Evolutionary conservation across 2,797 vertebrate genomes (phyloP), one percentile per base, ranked within the genome.

Genomic region (Balearica regulorum): DNA sequence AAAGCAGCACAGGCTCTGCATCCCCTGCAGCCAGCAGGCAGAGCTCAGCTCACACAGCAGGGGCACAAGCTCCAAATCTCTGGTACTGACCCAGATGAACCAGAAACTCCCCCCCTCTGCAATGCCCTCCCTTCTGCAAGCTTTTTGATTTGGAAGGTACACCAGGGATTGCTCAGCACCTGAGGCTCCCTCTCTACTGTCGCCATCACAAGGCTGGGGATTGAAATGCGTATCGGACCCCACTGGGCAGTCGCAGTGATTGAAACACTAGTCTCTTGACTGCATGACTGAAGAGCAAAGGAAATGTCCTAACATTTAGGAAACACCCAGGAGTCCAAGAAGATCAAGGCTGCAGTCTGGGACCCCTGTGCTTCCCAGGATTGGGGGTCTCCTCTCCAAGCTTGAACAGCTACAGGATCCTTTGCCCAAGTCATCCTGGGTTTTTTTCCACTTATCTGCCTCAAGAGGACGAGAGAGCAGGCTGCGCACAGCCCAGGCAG

Each of bases 151-250:
- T 1, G 8, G 73, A 79, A 86, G 26, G 49, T n/a, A 60, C 37
- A 4, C n/a, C 69, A 82, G 29, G 29, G 18, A 18, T 44, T 44
- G 49, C 43, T 84, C 62, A 76, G 78, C 37, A 54, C 24, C 82
- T 11, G 29, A 72, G n/a, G 46, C 48, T 78, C 24, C 62, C 43
- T 58, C 49, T 80, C 51, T 72, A 19, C 35, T 53, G 49, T 26
- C 9, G 1, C 58, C n/a, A 46, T 53, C 51, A 57, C 61, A 69
- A 69, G 57, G 46, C 29, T 76, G 51, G 18, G 62, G 31, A 60
- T n/a, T 64, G 41, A 82, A 75, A n/a, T 5, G 20, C 3, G 1
- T 83, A 49, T 39, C 0, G 0, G 61, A 46, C 10, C 28, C 24
- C 37, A 51, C 2, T 3, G 5, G 43, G 8, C 29, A 44, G 17